phyloP scores from a whole-genome alignment of 1,140 invertebrate species.

The Goniozus legneri region DNA sequence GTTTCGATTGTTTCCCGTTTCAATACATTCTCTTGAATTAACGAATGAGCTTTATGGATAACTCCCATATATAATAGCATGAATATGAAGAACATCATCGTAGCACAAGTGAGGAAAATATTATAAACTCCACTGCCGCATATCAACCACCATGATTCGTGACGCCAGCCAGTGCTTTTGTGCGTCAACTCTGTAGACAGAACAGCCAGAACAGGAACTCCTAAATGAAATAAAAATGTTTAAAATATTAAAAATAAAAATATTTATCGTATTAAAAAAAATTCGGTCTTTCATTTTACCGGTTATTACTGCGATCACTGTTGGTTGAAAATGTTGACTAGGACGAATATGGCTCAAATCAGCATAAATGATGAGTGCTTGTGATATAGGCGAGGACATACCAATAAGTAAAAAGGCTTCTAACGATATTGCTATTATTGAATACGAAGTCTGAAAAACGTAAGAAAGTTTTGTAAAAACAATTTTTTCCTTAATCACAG shows the following conservation, averaged over 20 bases:
- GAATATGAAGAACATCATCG: constrained; percentile 55
- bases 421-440: constrained; percentile 51
- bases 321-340: constrained; percentile 55
- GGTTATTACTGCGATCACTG: constrained; percentile 59
- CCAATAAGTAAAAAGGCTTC: constrained; percentile 56
- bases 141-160: constrained; percentile 60
- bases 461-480: background rate
- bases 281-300: constrained; percentile 34
- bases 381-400: constrained; percentile 59
- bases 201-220: constrained; percentile 58
- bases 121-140: constrained; percentile 57
- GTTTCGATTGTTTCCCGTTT: constrained; percentile 46
- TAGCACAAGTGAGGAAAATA: constrained; percentile 56
- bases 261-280: background rate
- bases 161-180: constrained; percentile 52
- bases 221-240: constrained; percentile 26
- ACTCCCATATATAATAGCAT: constrained; percentile 55
- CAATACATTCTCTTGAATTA: constrained; percentile 43
- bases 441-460: constrained; percentile 43
- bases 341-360: constrained; percentile 55
- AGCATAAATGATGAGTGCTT: constrained; percentile 58
- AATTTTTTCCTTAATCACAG: background rate
- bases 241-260: background rate
- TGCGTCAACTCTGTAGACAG: constrained; percentile 58
- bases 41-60: constrained; percentile 51